Evolutionary conservation across 2,113 vertebrate species (phyloP).

Genomic region (Heliornis fulica): DNA sequence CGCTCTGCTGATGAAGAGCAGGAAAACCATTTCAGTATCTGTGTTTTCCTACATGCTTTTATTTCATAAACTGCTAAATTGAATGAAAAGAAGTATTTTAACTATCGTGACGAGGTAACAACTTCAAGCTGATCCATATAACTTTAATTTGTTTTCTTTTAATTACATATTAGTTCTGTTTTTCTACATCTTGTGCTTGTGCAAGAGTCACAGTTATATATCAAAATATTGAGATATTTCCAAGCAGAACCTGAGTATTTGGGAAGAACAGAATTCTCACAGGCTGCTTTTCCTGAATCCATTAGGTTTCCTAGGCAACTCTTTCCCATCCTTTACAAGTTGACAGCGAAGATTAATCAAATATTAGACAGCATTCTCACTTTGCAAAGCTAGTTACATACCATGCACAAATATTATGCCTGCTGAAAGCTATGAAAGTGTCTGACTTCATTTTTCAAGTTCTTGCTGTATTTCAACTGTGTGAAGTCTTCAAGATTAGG

Average conservation of each 20-base stretch:
- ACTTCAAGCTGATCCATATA: not conserved
- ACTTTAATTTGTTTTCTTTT: not conserved
- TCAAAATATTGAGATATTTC: not conserved
- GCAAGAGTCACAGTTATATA: not conserved
- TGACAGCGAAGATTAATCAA: not conserved
- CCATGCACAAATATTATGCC: not conserved
- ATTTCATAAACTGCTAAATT: not conserved
- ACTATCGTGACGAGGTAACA: not conserved
- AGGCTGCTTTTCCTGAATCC: not conserved
- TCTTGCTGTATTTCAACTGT: not conserved
- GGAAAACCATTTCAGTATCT: not conserved
- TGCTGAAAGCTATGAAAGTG: not conserved
- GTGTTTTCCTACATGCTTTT: not conserved
- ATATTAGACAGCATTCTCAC: not conserved
- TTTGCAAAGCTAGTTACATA: not conserved
- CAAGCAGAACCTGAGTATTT: not conserved
- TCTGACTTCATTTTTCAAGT: not conserved
- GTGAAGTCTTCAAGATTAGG: not conserved
- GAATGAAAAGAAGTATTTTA: not conserved
- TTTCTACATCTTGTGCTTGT: not conserved
- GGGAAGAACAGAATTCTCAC: not conserved
- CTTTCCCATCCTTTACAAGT: not conserved
- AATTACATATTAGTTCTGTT: not conserved
- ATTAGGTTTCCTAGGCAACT: not conserved
- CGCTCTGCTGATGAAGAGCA: slow-evolving; percentile 64